phyloP scores from a whole-genome alignment of 2,888 invertebrate species.

The Cephus nigrinus region DNA sequence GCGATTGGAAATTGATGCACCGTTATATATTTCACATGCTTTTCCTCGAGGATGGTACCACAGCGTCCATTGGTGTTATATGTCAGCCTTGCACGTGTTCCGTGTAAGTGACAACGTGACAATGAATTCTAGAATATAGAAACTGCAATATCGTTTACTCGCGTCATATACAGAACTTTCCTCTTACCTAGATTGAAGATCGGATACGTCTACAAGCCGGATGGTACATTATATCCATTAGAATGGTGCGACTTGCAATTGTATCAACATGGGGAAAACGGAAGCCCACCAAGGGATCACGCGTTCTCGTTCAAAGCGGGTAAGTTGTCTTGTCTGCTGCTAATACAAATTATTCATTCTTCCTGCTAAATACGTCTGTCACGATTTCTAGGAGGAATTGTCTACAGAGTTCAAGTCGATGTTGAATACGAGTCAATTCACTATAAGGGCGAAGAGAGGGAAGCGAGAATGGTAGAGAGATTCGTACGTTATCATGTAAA shows the following conservation, averaged over 20 bases:
- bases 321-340: conserved; percentile 19
- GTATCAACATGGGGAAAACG: conserved; percentile 77
- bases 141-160: neutral
- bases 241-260: conserved; percentile 74
- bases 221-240: conserved; percentile 70
- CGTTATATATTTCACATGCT: conserved; percentile 84
- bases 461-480: conserved; percentile 76
- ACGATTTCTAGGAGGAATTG: conserved; percentile 58
- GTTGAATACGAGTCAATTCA: conserved; percentile 73
- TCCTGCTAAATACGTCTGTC: neutral
- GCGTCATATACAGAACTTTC: neutral
- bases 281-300: conserved; percentile 73
- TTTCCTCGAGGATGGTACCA: conserved; percentile 77
- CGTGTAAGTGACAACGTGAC: conserved; percentile 57
- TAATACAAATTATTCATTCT: neutral
- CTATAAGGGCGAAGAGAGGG: conserved; percentile 76
- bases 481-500: conserved; percentile 71
- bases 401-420: conserved; percentile 72
- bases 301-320: conserved; percentile 74
- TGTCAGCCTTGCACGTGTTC: conserved; percentile 79
- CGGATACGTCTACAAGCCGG: conserved; percentile 72
- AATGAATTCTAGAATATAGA: neutral
- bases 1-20: conserved; percentile 82
- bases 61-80: conserved; percentile 78
- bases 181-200: conserved; percentile 70